A percentile compares a stretch with the other conserved stretches of the same genome.
phyloP scores from a whole-genome alignment of 2,113 vertebrate genomes.

The Sapayoa aenigma region DNA sequence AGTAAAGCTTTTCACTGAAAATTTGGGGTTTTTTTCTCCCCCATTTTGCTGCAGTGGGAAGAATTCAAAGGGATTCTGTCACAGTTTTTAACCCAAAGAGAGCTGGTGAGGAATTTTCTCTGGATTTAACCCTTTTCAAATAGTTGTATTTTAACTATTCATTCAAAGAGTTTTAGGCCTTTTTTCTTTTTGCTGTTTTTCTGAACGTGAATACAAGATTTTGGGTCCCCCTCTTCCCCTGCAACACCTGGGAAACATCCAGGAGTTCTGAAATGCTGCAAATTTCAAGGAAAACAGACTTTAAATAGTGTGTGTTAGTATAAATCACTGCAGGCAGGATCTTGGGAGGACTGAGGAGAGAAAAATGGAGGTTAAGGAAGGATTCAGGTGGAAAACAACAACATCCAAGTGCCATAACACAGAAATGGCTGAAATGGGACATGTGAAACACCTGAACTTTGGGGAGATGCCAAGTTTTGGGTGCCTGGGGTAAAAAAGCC shows the following conservation, averaged over 20 bases:
- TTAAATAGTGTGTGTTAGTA: neutral
- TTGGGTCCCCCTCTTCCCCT: neutral
- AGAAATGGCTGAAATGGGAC: accelerated
- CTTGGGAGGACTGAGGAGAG: neutral
- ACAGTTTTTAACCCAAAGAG: neutral
- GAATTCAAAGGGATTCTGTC: neutral
- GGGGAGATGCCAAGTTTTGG: neutral
- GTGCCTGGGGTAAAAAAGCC: neutral
- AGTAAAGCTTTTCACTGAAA: neutral
- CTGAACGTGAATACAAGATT: neutral
- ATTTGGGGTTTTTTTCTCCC: neutral
- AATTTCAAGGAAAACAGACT: neutral
- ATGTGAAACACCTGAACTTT: accelerated
- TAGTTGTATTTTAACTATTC: neutral
- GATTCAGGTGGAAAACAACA: neutral
- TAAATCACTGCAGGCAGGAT: neutral
- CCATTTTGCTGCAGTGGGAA: neutral
- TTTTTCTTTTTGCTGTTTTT: neutral
- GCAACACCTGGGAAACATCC: neutral
- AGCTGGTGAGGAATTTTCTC: neutral
- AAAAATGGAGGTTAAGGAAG: neutral
- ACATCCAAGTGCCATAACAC: neutral
- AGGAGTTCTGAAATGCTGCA: neutral
- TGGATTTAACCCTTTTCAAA: neutral
- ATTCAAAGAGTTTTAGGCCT: neutral